Base-by-base conservation (phyloP, 2,797 vertebrate species). In the Alfaro cultratus region DNA sequence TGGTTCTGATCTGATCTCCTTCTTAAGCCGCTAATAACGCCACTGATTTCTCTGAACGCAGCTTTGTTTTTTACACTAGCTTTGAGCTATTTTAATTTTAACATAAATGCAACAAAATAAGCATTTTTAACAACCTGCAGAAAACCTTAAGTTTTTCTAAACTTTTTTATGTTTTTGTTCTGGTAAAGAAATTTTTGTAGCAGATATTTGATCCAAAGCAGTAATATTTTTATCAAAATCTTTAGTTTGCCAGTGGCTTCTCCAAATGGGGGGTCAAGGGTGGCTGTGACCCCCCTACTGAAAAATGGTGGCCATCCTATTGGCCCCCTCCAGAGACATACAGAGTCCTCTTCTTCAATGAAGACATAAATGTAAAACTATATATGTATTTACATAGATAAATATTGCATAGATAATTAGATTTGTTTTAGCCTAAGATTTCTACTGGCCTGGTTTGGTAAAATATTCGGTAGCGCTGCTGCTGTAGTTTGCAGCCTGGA, bases 1-100 rank as follows among this genome's bases (percentile, higher is more conserved):
- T 45, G 41, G 45, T 72, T 46, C 26, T 72, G 68, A 46, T 72
- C 68, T 4, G 77, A 31, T 55, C 64, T 73, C 76, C 6, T 51
- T 62, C 34, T 53, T 53, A 76, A 87, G 82, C 51, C n/a, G 76
- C 78, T 81, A 26, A 60, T 71, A 31, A 76, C 74, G 2, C 43
- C 10, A 13, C 23, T 62, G 45, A 13, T 75, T 34, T 76, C 10
- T 21, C 2, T 72, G 21, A 76, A 49, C 67, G 12, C 41, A 29
- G 9, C 11, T 39, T 67, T 36, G 23, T 76, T 67, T 47, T 75
- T 36, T 53, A 12, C 45, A n/a, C 31, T 26, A 18, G 26, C 79
- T 34, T 57, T 4, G 29, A 75, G 62, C 29, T 46, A 41, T 68
- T 46, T 39, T 80, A 10, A 70, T 57, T n/a, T 16, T 39, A 55